Conservation (phyloP, 2,113 vertebrate genomes). For the Hypomesus transpacificus region DNA sequence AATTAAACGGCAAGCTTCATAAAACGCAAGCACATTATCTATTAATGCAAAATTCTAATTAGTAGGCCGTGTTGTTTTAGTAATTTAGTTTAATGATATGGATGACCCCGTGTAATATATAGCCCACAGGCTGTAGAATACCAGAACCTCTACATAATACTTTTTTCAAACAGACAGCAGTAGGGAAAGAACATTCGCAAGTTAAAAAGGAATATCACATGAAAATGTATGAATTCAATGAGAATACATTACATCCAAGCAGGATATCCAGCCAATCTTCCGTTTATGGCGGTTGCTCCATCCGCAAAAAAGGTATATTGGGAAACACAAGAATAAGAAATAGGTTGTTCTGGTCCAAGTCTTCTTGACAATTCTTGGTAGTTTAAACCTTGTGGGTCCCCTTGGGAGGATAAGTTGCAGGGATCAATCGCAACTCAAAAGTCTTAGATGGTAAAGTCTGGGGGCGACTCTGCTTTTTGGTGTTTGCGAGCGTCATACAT, state of each 20-base stretch:
- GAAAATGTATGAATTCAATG: no score
- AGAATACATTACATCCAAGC: no score
- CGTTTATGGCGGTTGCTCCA: no score
- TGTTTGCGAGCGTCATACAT: no score
- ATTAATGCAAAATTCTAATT: slow-evolving; percentile 56
- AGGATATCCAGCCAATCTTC: no score
- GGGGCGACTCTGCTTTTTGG: slow-evolving; percentile 2
- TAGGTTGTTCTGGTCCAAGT: neutral
- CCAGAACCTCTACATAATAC: slow-evolving; percentile 21
- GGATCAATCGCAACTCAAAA: slow-evolving; percentile 35
- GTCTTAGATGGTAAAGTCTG: neutral
- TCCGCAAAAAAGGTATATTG: no score
- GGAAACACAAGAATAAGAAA: no score
- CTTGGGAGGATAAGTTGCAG: slow-evolving; percentile 12
- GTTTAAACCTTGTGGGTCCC: slow-evolving; percentile 20
- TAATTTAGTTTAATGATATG: slow-evolving; percentile 59
- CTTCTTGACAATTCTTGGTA: slow-evolving; percentile 10
- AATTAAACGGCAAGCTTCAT: slow-evolving; percentile 44
- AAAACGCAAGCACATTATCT: slow-evolving; percentile 53
- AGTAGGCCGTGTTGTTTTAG: slow-evolving; percentile 51
- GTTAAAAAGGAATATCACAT: neutral
- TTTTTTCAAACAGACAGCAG: neutral
- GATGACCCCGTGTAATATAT: slow-evolving; percentile 34
- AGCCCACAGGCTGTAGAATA: neutral
- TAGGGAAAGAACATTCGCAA: neutral